phyloP scores from a whole-genome alignment of 2,113 vertebrate genomes.

The Octodon degus region DNA sequence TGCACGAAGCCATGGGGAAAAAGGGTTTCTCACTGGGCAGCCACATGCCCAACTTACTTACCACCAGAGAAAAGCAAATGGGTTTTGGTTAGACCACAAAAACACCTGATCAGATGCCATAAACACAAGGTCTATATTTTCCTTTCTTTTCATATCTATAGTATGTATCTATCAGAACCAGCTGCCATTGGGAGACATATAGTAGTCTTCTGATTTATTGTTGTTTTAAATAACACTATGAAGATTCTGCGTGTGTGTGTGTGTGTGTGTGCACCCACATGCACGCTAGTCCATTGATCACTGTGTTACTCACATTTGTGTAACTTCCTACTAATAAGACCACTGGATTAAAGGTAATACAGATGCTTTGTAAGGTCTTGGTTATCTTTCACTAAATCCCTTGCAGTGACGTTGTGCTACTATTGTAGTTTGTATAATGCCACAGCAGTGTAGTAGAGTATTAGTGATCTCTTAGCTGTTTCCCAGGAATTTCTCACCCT shows the following conservation, averaged over 20 bases:
- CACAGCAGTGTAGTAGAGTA: background rate
- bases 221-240: background rate
- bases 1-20: background rate
- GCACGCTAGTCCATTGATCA: background rate
- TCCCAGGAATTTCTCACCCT: background rate
- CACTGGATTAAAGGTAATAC: background rate
- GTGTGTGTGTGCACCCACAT: too few species aligned
- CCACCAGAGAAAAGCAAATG: background rate
- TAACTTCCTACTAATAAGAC: background rate
- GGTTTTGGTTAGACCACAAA: background rate
- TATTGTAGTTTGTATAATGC: background rate
- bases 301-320: background rate
- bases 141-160: background rate
- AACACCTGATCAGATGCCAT: background rate
- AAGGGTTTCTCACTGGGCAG: background rate
- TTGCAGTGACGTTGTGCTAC: too few species aligned
- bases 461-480: background rate
- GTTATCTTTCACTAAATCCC: background rate
- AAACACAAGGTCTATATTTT: background rate
- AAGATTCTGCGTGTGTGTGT: background rate
- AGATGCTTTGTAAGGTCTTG: background rate
- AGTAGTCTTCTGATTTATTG: background rate
- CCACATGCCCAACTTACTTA: background rate
- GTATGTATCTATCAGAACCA: background rate
- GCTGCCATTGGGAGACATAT: background rate